Percentiles rank a stretch among this genome's conserved stretches.
Evolutionary conservation across 1,140 invertebrate genomes (phyloP).

Genomic region (Leptoteleia sp.): DNA sequence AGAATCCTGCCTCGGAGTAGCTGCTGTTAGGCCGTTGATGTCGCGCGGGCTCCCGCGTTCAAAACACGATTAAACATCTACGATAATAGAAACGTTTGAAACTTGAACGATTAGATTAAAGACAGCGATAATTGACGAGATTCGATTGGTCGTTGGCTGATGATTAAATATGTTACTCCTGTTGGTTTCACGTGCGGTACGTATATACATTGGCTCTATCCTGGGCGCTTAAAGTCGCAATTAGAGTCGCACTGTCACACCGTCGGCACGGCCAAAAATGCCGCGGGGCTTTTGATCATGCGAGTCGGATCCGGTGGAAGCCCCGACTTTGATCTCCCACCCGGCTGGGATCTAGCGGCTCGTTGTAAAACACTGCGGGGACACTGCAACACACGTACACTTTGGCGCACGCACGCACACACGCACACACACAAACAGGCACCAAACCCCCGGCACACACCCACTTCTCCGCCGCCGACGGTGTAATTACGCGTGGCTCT

Average conservation of each 20-base stretch:
- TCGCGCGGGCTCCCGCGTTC: constrained; percentile 24
- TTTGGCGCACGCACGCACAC: constrained; percentile 37
- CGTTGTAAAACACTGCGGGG: constrained; percentile 59
- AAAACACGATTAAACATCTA: constrained; percentile 66
- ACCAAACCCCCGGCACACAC: constrained; percentile 23
- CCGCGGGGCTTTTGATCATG: constrained; percentile 56
- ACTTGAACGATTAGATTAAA: constrained; percentile 70
- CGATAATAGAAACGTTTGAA: constrained; percentile 73
- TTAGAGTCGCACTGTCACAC: constrained; percentile 44
- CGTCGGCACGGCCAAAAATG: constrained; percentile 26
- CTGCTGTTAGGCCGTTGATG: constrained; percentile 56
- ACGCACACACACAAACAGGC: too few relatives aligned
- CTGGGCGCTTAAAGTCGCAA: constrained; percentile 26
- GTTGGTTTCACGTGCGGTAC: constrained; percentile 38
- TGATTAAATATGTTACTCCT: constrained; percentile 55
- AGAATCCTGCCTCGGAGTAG: constrained; percentile 21
- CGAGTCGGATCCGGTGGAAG: constrained; percentile 30
- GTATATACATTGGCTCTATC: constrained; percentile 42
- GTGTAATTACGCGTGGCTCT: constrained; percentile 37
- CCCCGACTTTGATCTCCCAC: constrained; percentile 43
- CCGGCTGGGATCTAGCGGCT: constrained; percentile 42
- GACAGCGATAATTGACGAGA: constrained; percentile 77
- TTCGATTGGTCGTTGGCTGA: constrained; percentile 76
- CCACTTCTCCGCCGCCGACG: constrained; percentile 25
- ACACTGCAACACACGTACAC: constrained; percentile 66